Base-by-base conservation (phyloP, 2,113 vertebrate species). In the Vulpes ferrilata region DNA sequence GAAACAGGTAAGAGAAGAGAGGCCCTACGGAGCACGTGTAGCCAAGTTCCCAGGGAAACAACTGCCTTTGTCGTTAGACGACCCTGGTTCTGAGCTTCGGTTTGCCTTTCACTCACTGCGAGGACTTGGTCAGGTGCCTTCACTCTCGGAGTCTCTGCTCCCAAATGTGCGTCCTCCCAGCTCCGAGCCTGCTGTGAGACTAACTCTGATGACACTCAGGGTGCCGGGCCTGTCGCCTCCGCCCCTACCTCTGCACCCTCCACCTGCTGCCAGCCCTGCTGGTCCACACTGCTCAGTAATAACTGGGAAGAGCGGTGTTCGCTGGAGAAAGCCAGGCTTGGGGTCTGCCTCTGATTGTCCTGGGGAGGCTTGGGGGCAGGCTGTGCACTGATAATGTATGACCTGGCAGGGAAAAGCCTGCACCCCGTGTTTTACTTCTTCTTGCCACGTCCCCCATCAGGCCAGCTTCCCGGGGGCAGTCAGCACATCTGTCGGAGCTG, bases 241-340 rank as follows among this genome's bases (percentile, higher is more conserved):
- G 4, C 38, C 43, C 65, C 62, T 30, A 12, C 38, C 64, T 5
- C 83, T 51, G 5, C 8, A 22, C 43, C 23, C 25, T 69, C 87
- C 71, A 3, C 11, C 62, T 90, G 80, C 84, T 92, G 92, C 69
- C 84, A 86, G 92, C 32, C 27, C 93, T 87, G 81, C 78, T 97
- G 98, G 97, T 98, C 98, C 95, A 95, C 95, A 65, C 96, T 90
- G 86, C 94, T 98, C 96, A 27, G 35, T 84, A 96, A 97, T 97
- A 95, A 97, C 90, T 74, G 71, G 38, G 0, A 64, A 94, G 94
- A 95, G 20, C 95, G 95, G 90, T 59, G 78, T 76, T 43, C 65
- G n/a, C 76, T 94, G 69, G 97, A 95, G 82, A 98, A 98, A 97
- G 81, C 73, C 73, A 90, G 88, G 88, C 65, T 90, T 35, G 23